Conservation (phyloP, 2,888 invertebrate genomes). For the Eretmocerus hayati region DNA sequence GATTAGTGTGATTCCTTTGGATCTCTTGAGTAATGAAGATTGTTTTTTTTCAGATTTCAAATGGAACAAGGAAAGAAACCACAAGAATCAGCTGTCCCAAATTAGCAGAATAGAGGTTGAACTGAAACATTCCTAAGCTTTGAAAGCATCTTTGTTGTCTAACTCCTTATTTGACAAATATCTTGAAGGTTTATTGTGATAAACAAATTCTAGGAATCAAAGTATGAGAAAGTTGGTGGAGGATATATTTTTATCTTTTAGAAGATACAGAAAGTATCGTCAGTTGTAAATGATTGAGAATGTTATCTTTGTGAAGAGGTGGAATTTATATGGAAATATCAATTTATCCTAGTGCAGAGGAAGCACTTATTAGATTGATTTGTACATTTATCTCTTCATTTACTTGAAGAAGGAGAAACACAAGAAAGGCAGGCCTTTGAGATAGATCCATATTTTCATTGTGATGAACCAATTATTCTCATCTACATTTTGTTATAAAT, state of each 20-base stretch:
- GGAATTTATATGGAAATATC: too few species aligned
- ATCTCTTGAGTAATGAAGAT: not conserved
- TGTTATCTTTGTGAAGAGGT: too few species aligned
- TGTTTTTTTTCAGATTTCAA: not conserved
- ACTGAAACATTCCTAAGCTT: constrained; percentile 17
- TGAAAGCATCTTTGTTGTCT: constrained; percentile 2
- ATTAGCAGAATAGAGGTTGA: constrained; percentile 4
- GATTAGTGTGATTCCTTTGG: not conserved
- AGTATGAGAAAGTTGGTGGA: constrained; percentile 4
- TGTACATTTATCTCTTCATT: too few species aligned
- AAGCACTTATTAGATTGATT: too few species aligned
- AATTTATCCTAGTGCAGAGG: too few species aligned
- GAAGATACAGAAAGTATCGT: too few species aligned
- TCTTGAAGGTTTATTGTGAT: not conserved
- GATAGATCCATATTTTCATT: constrained; percentile 15
- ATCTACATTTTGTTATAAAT: too few species aligned
- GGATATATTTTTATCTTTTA: too few species aligned
- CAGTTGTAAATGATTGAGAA: too few species aligned
- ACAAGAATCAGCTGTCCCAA: constrained; percentile 3
- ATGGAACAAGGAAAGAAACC: not conserved
- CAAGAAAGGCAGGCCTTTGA: constrained; percentile 15
- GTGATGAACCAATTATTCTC: too few species aligned
- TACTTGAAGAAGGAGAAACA: not conserved
- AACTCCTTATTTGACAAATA: not conserved
- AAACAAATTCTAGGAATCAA: not conserved